Conservation (phyloP, 2,113 vertebrate species). For the Notiomystis cincta region DNA sequence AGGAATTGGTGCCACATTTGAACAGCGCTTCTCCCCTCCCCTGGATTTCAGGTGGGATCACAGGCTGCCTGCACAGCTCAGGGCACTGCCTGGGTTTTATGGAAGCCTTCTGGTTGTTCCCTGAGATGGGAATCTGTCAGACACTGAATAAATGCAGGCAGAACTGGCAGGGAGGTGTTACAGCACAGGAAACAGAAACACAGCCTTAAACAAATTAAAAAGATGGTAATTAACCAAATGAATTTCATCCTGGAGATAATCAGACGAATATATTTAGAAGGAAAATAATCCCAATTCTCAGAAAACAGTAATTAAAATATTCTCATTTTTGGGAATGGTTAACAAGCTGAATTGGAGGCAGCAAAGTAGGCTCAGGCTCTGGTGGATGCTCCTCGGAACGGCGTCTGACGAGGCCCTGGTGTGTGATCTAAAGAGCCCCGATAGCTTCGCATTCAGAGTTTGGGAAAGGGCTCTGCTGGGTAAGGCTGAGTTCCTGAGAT, state of each 20-base stretch:
- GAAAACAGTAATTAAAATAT: slow-evolving; percentile 55
- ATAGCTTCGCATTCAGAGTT: accelerated
- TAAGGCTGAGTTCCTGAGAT: neutral
- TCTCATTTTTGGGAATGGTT: slow-evolving; percentile 28
- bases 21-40: neutral
- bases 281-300: slow-evolving; percentile 57
- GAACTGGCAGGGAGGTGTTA: slow-evolving; percentile 35
- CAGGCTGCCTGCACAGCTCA: neutral
- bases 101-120: neutral
- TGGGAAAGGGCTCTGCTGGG: neutral
- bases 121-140: neutral
- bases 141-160: neutral
- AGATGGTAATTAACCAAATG: slow-evolving; percentile 58
- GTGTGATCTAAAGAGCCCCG: neutral
- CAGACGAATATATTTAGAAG: slow-evolving; percentile 36
- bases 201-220: slow-evolving; percentile 62
- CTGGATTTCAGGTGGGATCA: neutral
- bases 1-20: neutral
- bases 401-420: neutral
- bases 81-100: neutral
- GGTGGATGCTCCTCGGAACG: neutral
- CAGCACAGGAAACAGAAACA: slow-evolving; percentile 18
- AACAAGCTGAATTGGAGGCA: slow-evolving; percentile 21
- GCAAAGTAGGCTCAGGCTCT: neutral
- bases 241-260: slow-evolving; percentile 62